A percentile compares a stretch with the other conserved stretches of the same genome.
Conservation (phyloP, 2,888 invertebrate genomes). For the Habrosyne pyritoides region DNA sequence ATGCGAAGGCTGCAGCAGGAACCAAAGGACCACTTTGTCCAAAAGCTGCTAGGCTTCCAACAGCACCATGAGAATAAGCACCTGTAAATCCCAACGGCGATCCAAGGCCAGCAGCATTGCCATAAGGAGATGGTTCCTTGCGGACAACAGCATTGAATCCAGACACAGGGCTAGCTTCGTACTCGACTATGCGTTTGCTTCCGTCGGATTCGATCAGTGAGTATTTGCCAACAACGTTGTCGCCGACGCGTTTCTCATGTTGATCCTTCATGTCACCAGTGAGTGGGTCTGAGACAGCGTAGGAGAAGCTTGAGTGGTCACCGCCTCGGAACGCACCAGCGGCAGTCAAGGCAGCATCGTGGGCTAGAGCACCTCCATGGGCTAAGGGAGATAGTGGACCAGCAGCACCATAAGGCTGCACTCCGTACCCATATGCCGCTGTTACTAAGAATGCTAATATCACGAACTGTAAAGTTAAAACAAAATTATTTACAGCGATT, state of each 20-base stretch:
- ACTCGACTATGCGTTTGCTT: constrained; percentile 83
- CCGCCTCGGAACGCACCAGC: constrained; percentile 80
- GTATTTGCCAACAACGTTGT: constrained; percentile 81
- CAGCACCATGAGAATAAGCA: constrained; percentile 11
- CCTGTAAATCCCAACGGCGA: neutral
- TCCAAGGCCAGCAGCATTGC: constrained; percentile 28
- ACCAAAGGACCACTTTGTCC: neutral
- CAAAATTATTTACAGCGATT: constrained; percentile 21
- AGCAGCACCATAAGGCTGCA: constrained; percentile 44
- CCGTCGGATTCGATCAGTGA: constrained; percentile 83
- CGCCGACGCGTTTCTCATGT: constrained; percentile 80
- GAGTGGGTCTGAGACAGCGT: constrained; percentile 82
- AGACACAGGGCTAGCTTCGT: constrained; percentile 81
- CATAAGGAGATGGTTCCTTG: constrained; percentile 68
- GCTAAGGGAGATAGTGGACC: constrained; percentile 69
- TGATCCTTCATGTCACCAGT: constrained; percentile 85
- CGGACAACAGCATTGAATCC: constrained; percentile 84
- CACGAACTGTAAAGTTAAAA: constrained; percentile 59
- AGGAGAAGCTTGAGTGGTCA: constrained; percentile 80
- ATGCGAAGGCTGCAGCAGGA: constrained; percentile 19
- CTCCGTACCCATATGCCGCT: constrained; percentile 47
- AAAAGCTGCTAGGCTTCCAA: neutral
- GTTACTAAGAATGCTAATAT: constrained; percentile 54
- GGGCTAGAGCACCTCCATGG: constrained; percentile 68
- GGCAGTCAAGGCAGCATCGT: constrained; percentile 50